Conservation (phyloP, 2,888 invertebrate genomes). For the Drosophila algonquin region DNA sequence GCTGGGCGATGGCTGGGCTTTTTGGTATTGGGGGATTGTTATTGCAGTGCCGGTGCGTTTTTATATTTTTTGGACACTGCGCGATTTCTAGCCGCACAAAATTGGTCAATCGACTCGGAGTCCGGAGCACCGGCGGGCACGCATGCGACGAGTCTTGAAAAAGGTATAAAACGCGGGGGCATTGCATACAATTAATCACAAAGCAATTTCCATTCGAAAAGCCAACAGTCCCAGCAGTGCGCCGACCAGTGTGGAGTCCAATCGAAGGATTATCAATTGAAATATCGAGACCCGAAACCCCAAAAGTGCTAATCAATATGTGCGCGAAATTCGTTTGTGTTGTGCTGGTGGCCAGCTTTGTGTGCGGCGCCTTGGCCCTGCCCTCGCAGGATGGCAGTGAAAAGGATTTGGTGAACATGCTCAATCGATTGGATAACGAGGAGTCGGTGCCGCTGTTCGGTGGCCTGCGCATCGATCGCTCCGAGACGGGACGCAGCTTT, state of each 20-base stretch:
- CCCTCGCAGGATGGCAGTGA: constrained; percentile 83
- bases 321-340: constrained; percentile 82
- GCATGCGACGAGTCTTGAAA: constrained; percentile 59
- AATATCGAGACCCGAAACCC: constrained; percentile 4
- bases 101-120: constrained; percentile 57
- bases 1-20: neutral
- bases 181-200: constrained; percentile 83
- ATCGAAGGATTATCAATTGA: constrained; percentile 57
- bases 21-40: constrained; percentile 35
- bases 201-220: constrained; percentile 81
- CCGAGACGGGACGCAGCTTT: constrained; percentile 80
- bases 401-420: constrained; percentile 84
- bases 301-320: constrained; percentile 68
- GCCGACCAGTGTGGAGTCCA: constrained; percentile 58
- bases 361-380: constrained; percentile 78
- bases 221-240: constrained; percentile 75
- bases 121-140: constrained; percentile 42
- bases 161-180: constrained; percentile 81
- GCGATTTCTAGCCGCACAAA: constrained; percentile 75
- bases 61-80: constrained; percentile 43
- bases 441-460: constrained; percentile 83
- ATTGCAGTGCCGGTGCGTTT: constrained; percentile 52
- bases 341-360: constrained; percentile 81
- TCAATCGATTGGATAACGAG: constrained; percentile 84
- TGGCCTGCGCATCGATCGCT: constrained; percentile 83